phyloP scores from a whole-genome alignment of 1,140 invertebrate species.

The Diabrotica undecimpunctata region DNA sequence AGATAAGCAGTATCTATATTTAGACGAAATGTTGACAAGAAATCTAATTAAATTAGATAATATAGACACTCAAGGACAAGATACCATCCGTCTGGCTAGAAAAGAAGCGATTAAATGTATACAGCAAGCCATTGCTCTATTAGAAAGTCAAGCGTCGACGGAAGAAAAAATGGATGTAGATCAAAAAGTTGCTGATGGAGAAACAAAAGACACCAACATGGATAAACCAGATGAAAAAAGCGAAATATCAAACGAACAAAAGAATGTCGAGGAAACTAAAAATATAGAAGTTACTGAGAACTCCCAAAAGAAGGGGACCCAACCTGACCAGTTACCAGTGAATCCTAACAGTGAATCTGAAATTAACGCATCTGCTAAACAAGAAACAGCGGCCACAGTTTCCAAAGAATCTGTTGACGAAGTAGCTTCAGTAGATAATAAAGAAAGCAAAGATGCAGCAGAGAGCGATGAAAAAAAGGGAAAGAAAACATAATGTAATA shows the following conservation, averaged over 20 bases:
- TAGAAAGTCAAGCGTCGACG: slow-evolving; percentile 67
- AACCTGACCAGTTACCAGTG: too few species aligned
- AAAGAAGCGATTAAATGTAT: slow-evolving; percentile 86
- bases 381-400: slow-evolving; percentile 1
- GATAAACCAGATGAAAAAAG: slow-evolving; percentile 18
- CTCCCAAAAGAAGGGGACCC: neutral
- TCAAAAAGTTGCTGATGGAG: slow-evolving; percentile 6
- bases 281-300: slow-evolving; percentile 1
- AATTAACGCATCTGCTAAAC: neutral
- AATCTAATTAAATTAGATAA: slow-evolving; percentile 87
- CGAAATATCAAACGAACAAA: slow-evolving; percentile 18
- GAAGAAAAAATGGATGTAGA: slow-evolving; percentile 33
- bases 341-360: neutral
- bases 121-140: slow-evolving; percentile 75
- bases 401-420: neutral
- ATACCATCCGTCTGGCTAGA: slow-evolving; percentile 78
- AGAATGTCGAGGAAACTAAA: slow-evolving; percentile 16
- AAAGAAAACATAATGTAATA: slow-evolving; percentile 20
- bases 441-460: slow-evolving; percentile 7
- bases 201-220: slow-evolving; percentile 8
- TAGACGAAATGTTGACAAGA: slow-evolving; percentile 93
- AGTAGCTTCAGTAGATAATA: neutral
- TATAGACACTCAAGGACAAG: slow-evolving; percentile 87
- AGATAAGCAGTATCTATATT: slow-evolving; percentile 81
- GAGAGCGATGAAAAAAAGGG: slow-evolving; percentile 4